Evolutionary conservation across 2,797 vertebrate species (phyloP), one percentile per base, ranked within the genome.

Genomic region (Synaphobranchus kaupii): DNA sequence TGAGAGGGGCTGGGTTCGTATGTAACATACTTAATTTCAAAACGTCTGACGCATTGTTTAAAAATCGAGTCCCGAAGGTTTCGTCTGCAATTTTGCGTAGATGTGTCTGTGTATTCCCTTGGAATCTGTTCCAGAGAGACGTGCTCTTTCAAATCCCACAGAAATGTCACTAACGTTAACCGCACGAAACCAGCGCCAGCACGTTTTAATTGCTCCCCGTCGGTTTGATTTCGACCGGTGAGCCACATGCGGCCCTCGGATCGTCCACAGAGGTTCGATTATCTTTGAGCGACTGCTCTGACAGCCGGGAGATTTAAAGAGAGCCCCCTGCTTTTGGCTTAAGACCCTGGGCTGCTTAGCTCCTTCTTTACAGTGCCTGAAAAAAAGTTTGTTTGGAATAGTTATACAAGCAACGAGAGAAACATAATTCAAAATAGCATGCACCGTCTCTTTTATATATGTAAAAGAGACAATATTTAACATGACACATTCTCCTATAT

Each of bases 91-190:
- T 13, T 13, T 15, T 58, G 34, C 60, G 82, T n/a, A 58, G 73
- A 86, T 89, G 88, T 88, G 58, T 84, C 84, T 68, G 28, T 83
- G 76, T 84, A 87, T 87, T 87, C 84, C 63, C 56, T 52, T 87
- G 84, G 54, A 87, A 86, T 84, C 31, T 34, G 48, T 31, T 78
- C 17, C 7, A 87, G 71, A 71, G 34, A 88, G 31, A 84, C 87
- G 85, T 89, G 87, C 87, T 88, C 73, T 39, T 87, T 84, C 71
- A 81, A 31, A 83, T 73, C 25, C 47, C 81, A n/a, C 39, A 25
- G 31, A 73, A 71, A 87, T 44, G 84, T 58, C 44, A 31, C 58
- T 71, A n/a, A 83, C 82, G 66, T 6, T 12, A 28, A 48, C 25
- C 63, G 25, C 44, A 20, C 17, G 39, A 9, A 68, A 44, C 60